Evolutionary conservation across 2,797 vertebrate genomes (phyloP).

Genomic region (Pteropus rufus): DNA sequence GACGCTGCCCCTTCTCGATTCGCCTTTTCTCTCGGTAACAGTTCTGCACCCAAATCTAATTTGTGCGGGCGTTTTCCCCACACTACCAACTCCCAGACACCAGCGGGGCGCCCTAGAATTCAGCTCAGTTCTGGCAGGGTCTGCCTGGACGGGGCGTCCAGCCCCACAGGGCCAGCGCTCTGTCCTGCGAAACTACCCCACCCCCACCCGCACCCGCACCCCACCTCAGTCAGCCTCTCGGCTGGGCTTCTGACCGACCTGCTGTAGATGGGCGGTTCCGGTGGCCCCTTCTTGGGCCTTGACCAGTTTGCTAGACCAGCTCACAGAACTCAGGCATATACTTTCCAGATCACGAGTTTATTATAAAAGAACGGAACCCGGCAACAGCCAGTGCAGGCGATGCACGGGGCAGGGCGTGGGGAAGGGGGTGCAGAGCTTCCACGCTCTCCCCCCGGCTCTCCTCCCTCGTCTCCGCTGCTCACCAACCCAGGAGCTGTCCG

Average conservation of each 20-base stretch:
- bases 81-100: not conserved
- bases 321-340: not conserved
- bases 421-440: not conserved
- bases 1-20: not conserved
- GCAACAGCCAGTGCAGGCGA: not conserved
- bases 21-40: too few relatives aligned
- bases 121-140: too few relatives aligned
- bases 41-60: not conserved
- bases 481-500: too few relatives aligned
- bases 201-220: too few relatives aligned
- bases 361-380: not conserved
- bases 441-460: too few relatives aligned
- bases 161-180: not conserved
- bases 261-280: not conserved
- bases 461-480: not conserved
- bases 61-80: not conserved
- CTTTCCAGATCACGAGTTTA: not conserved
- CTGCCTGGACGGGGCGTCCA: not conserved
- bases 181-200: not conserved
- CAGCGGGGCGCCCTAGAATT: not conserved
- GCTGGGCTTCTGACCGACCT: not conserved
- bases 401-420: accelerated
- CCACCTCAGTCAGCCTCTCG: not conserved
- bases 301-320: not conserved
- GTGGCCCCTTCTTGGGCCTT: not conserved